phyloP scores from a whole-genome alignment of 2,888 invertebrate species.

The Acheta domesticus region DNA sequence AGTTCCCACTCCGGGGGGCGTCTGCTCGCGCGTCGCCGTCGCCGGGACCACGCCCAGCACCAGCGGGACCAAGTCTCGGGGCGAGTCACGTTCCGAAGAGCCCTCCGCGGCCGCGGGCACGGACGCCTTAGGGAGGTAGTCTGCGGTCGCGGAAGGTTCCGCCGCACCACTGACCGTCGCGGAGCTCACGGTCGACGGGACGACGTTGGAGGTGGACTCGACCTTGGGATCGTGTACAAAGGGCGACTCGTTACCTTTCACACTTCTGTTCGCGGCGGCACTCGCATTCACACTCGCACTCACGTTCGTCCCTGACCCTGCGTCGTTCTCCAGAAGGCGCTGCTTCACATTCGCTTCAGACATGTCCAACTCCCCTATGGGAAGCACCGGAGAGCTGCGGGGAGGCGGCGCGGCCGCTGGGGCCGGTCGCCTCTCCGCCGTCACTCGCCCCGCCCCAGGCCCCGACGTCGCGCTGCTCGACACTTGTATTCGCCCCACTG shows the following conservation, averaged over 20 bases:
- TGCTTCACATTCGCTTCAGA: constrained; percentile 59
- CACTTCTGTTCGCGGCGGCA: no score
- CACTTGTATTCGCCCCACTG: constrained; percentile 31
- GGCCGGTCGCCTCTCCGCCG: neutral
- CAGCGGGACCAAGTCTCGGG: neutral
- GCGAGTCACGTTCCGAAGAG: neutral
- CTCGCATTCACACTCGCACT: neutral
- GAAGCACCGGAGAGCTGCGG: constrained; percentile 40
- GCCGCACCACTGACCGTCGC: constrained; percentile 19
- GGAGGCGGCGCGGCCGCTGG: neutral
- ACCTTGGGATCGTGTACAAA: constrained; percentile 22
- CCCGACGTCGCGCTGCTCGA: neutral
- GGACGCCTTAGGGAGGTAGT: neutral
- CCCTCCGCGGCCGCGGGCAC: neutral
- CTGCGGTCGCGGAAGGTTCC: neutral
- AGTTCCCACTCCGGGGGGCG: neutral
- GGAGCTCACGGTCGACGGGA: neutral
- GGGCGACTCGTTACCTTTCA: constrained; percentile 3
- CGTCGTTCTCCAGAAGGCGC: constrained; percentile 52
- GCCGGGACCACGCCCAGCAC: neutral
- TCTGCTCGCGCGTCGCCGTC: neutral
- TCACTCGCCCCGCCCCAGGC: neutral
- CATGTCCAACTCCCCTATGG: constrained; percentile 50
- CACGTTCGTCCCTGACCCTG: neutral
- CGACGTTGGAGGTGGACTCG: neutral